phyloP scores from a whole-genome alignment of 2,797 vertebrate genomes.

The Darevskia nairensis region DNA sequence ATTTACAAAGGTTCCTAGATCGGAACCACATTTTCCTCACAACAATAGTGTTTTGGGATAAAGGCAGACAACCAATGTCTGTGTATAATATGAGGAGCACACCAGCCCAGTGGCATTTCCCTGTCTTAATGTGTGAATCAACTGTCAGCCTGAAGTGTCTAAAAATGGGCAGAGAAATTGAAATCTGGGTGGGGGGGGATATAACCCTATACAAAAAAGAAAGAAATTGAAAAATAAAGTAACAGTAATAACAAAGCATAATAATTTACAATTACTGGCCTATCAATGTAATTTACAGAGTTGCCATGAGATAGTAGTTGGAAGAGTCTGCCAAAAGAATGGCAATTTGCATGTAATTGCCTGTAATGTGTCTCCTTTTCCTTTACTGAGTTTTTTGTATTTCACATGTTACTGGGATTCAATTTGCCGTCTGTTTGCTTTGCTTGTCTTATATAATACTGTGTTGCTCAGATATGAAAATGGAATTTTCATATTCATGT shows the following conservation, averaged over 20 bases:
- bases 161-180: neutral
- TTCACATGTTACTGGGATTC: conserved; percentile 72
- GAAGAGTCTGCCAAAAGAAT: conserved; percentile 68
- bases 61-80: no score
- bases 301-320: conserved; percentile 69
- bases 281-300: conserved; percentile 67
- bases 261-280: conserved; percentile 64
- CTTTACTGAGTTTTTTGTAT: conserved; percentile 66
- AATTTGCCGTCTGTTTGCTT: conserved; percentile 69
- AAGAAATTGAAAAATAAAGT: neutral
- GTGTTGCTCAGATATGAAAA: conserved; percentile 67
- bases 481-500: conserved; percentile 55
- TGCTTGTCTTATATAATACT: conserved; percentile 63
- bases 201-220: neutral
- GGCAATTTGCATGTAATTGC: conserved; percentile 73
- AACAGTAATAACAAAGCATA: conserved; percentile 68
- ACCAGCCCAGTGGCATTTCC: neutral
- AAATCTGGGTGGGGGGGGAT: neutral
- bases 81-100: neutral
- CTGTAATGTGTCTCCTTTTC: conserved; percentile 70
- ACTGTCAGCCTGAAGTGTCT: neutral
- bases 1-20: neutral
- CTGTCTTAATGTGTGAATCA: neutral
- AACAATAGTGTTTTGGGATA: neutral
- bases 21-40: no score